These are phyloP conservation scores for Crotalus helleri DNA, from an alignment of 2,113 vertebrate genomes.

Conservation along the genomic window DNA sequence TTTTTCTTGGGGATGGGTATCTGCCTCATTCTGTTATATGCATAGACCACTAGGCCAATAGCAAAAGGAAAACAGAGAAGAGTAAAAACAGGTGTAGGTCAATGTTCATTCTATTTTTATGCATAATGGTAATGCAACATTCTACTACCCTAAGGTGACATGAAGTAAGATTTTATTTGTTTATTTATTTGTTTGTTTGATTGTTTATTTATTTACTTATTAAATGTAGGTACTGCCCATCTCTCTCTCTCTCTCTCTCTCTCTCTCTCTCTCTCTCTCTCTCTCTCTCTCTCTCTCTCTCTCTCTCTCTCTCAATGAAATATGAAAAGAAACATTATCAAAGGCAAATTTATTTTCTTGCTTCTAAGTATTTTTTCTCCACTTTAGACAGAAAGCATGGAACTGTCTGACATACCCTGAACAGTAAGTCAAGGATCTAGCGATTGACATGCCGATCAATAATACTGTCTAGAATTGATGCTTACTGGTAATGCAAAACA, in stretches of 20 bases:
- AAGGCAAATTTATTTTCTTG: constrained; percentile 3
- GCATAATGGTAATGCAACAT: background rate
- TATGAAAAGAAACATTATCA: background rate
- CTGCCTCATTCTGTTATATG: background rate
- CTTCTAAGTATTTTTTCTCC: constrained; percentile 6
- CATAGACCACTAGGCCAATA: background rate
- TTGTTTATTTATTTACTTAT: background rate
- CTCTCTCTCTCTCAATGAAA: background rate
- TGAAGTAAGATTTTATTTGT: background rate
- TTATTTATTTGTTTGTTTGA: background rate
- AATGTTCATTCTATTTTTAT: background rate
- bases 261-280: background rate
- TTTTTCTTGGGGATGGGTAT: background rate
- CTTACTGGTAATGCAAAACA: constrained; percentile 36
- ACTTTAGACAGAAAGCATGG: background rate
- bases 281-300: background rate
- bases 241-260: no score
- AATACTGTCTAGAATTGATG: constrained; percentile 12
- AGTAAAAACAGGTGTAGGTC: background rate
- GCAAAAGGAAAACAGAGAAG: background rate
- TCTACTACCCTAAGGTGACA: background rate
- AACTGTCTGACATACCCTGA: constrained; percentile 4
- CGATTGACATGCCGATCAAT: constrained; percentile 28
- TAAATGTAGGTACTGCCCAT: background rate
- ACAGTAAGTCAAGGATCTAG: constrained; percentile 23